Conservation (phyloP, 2,797 vertebrate genomes). For the Acropternis orthonyx region DNA sequence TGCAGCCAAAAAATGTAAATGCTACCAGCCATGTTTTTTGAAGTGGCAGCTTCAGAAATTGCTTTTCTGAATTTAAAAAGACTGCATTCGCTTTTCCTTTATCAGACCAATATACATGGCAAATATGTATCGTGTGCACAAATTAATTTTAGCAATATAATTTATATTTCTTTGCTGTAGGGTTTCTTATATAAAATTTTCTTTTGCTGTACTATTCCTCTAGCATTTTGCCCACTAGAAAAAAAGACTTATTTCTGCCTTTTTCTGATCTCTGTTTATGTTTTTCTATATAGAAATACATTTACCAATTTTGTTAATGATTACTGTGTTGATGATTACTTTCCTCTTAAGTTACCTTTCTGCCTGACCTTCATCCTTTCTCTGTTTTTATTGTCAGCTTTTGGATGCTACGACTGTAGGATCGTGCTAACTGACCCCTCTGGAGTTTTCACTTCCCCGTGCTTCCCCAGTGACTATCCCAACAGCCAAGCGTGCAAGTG, state of each 20-base stretch:
- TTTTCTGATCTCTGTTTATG: neutral
- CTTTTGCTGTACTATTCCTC: neutral
- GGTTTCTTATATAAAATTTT: neutral
- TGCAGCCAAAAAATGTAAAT: neutral
- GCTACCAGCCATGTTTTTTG: neutral
- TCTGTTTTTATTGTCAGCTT: constrained; percentile 74
- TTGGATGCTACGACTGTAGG: constrained; percentile 86
- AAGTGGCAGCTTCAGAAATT: neutral
- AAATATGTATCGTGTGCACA: neutral
- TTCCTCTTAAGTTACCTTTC: neutral
- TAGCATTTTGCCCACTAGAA: neutral
- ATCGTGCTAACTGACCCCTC: constrained; percentile 78
- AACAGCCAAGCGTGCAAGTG: constrained; percentile 86
- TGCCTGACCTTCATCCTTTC: constrained; percentile 16
- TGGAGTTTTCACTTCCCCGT: constrained; percentile 89
- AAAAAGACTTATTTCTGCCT: neutral
- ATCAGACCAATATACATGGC: neutral
- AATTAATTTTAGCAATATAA: neutral
- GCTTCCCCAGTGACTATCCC: constrained; percentile 89
- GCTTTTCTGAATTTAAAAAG: neutral
- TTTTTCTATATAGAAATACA: neutral
- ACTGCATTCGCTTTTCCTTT: neutral
- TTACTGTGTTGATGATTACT: neutral
- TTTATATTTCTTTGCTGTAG: neutral
- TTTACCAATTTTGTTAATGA: neutral